These are phyloP conservation scores for Centropristis striata DNA, from an alignment of 2,113 vertebrate species.

Conservation along the genomic window DNA sequence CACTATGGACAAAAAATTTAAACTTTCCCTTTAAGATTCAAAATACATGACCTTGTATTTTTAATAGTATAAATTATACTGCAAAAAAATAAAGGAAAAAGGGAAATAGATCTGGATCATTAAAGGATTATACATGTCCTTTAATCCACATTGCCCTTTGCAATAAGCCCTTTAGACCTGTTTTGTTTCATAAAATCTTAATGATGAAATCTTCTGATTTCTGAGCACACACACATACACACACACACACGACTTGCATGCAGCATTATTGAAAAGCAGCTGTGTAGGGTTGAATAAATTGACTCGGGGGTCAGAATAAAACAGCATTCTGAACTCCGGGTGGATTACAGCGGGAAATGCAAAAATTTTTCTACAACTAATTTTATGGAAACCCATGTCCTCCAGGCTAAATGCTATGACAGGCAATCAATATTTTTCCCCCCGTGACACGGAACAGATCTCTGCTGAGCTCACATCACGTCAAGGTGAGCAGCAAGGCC, in stretches of 20 bases:
- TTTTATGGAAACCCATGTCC: slow-evolving; percentile 54
- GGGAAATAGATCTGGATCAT: background rate
- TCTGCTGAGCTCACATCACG: slow-evolving; percentile 46
- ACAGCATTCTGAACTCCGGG: slow-evolving; percentile 17
- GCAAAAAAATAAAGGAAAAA: background rate
- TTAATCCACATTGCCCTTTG: background rate
- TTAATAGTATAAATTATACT: background rate
- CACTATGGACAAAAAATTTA: too few relatives aligned
- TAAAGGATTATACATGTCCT: background rate
- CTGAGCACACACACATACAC: background rate
- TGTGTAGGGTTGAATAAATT: slow-evolving; percentile 26
- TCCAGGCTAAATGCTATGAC: slow-evolving; percentile 54
- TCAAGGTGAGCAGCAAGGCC: slow-evolving; percentile 68
- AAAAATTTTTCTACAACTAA: slow-evolving; percentile 21
- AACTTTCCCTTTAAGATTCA: too few relatives aligned
- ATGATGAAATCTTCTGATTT: background rate
- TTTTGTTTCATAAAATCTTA: background rate
- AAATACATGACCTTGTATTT: too few relatives aligned
- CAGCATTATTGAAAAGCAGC: background rate
- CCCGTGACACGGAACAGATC: slow-evolving; percentile 34
- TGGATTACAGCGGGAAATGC: slow-evolving; percentile 47
- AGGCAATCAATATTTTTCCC: slow-evolving; percentile 40
- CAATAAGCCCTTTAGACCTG: background rate
- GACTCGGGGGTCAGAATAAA: slow-evolving; percentile 17
- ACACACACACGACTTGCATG: background rate